Percentiles rank a stretch among this genome's conserved stretches.
Conservation (phyloP, 2,797 vertebrate species). For the Bovichtus diacanthus region DNA sequence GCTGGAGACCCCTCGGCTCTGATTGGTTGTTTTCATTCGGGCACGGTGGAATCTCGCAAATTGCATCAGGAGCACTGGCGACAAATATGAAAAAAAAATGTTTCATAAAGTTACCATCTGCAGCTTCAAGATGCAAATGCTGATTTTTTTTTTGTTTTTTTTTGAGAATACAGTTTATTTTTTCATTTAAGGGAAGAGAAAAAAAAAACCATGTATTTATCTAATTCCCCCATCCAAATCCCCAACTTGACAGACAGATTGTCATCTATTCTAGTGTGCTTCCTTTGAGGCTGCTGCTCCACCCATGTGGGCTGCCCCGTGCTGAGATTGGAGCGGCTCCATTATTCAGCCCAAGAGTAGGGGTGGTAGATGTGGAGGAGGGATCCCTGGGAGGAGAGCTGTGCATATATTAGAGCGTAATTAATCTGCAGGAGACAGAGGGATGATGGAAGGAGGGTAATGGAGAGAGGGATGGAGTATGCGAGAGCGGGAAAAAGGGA, state of each 20-base stretch:
- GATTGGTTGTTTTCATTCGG: too few relatives aligned
- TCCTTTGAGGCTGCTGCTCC: constrained; percentile 48
- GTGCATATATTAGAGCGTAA: constrained; percentile 65
- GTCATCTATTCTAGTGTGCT: constrained; percentile 17
- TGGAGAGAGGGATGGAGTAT: neutral
- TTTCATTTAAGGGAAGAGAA: neutral
- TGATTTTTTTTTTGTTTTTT: neutral
- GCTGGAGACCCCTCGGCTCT: too few relatives aligned
- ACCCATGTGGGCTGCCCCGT: constrained; percentile 55
- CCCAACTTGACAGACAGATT: constrained; percentile 25
- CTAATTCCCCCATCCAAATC: constrained; percentile 1
- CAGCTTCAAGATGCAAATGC: neutral
- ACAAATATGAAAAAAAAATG: too few relatives aligned
- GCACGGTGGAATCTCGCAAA: too few relatives aligned
- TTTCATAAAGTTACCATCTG: too few relatives aligned
- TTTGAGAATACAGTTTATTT: neutral
- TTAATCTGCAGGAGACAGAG: constrained; percentile 71
- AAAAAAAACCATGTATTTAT: neutral
- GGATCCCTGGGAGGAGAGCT: constrained; percentile 58
- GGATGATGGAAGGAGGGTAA: constrained; percentile 14
- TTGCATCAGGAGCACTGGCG: too few relatives aligned
- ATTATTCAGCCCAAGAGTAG: constrained; percentile 48
- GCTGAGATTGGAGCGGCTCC: constrained; percentile 53
- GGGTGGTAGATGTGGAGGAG: constrained; percentile 49
- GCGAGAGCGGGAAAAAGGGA: neutral